Evolutionary conservation across 2,888 invertebrate species (phyloP), one percentile per base, ranked within the genome.

Genomic region (Thyatira batis): DNA sequence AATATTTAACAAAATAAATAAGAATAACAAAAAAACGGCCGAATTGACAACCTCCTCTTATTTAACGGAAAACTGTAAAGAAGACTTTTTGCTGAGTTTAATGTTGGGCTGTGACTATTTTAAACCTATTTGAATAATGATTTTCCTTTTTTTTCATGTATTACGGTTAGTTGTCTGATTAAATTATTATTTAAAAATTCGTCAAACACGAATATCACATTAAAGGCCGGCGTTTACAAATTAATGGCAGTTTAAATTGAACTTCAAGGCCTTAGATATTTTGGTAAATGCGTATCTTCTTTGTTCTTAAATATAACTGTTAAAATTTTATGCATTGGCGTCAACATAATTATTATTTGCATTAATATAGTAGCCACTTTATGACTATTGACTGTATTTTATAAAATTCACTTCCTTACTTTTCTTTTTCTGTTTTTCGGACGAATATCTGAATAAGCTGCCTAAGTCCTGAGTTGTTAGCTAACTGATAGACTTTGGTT

Each of bases 271-370:
- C 39, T 13, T 39, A 17, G 33, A 13, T n/a, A 8, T 13, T 33
- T 3, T 8, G 8, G 13, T 33, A 39, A 39, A n/a, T 39, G 39
- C 39, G 39, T 17, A 39, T 39, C 39, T 39, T 39, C 39, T 17
- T 39, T 45, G 51, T 45, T 8, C n/a, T 39, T 39, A 39, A 8
- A 39, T 39, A 39, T 62, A 62, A 60, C 54, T 53, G 50, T 59
- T 61, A 53, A 53, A 53, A 61, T 61, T 65, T 61, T 62, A 54
- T 45, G 52, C 58, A 53, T 62, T 62, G 58, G 56, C 54, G 54
- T 54, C 45, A 53, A 52, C 60, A 45, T 25, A n/a, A n/a, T n/a
- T n/a, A n/a, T n/a, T n/a, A 55, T 57, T 20, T 30, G 30, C 61
- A 57, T 60, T 64, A 61, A 63, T 58, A 55, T 39, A 54, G 57